These are phyloP conservation scores for Sternotherus odoratus DNA, from an alignment of 2,797 vertebrate species.

Conservation along the genomic window DNA sequence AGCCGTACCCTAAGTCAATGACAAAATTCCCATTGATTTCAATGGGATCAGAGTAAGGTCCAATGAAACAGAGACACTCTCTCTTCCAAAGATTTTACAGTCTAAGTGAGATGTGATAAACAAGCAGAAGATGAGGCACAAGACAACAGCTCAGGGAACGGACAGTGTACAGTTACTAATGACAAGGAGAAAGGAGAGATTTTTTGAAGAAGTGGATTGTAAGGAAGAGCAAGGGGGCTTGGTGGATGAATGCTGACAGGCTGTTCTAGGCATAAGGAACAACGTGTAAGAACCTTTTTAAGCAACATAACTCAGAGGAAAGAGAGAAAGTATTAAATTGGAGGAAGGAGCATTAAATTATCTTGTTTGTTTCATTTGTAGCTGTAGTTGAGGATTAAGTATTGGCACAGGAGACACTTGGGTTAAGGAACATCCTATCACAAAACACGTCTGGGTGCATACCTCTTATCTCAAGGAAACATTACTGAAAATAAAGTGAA, in stretches of 20 bases:
- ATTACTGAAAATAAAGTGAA: constrained; percentile 61
- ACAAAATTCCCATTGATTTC: background rate
- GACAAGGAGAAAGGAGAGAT: background rate
- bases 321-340: background rate
- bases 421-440: constrained; percentile 37
- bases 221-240: background rate
- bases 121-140: background rate
- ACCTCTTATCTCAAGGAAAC: constrained; percentile 60
- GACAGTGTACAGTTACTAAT: background rate
- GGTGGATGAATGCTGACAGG: background rate
- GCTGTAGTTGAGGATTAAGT: background rate
- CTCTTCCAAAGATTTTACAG: constrained; percentile 6
- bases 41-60: background rate
- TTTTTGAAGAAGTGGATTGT: background rate
- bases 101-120: background rate
- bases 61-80: background rate
- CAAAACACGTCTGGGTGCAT: constrained; percentile 32
- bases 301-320: background rate
- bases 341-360: background rate
- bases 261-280: background rate
- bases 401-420: background rate
- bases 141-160: background rate
- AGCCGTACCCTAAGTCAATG: background rate
- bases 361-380: background rate
- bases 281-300: background rate